phyloP scores from a whole-genome alignment of 2,888 invertebrate species.

The Nebria brevicollis region DNA sequence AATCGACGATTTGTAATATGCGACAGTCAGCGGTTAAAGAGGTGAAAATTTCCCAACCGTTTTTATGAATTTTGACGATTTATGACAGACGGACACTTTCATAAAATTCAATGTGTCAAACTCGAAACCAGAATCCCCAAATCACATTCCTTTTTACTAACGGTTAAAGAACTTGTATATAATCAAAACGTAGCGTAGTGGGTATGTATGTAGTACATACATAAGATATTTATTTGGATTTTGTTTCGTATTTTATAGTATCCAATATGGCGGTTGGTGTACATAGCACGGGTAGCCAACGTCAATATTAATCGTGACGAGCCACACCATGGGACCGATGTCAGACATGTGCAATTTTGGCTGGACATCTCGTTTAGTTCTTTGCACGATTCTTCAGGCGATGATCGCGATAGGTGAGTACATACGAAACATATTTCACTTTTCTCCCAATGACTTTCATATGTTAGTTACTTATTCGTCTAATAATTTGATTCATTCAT shows the following conservation, averaged over 20 bases:
- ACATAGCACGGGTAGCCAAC: constrained; percentile 16
- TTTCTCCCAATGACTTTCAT: too few relatives aligned
- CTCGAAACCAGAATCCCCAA: background rate
- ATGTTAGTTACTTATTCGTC: too few relatives aligned
- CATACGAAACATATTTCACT: constrained; percentile 1
- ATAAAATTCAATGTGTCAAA: background rate
- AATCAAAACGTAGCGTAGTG: background rate
- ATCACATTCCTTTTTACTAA: too few relatives aligned
- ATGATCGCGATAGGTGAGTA: constrained; percentile 40
- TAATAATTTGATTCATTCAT: background rate
- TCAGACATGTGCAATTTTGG: constrained; percentile 36
- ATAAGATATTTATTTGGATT: background rate
- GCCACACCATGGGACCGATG: constrained; percentile 8
- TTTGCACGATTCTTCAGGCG: constrained; percentile 42
- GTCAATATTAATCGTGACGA: constrained; percentile 30
- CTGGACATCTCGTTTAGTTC: constrained; percentile 31
- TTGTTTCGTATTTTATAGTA: background rate
- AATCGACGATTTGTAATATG: constrained; percentile 39
- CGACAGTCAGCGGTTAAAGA: constrained; percentile 43
- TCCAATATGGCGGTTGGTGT: constrained; percentile 9
- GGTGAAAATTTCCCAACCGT: constrained; percentile 45
- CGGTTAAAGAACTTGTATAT: too few relatives aligned
- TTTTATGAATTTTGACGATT: constrained; percentile 46
- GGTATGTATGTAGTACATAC: background rate
- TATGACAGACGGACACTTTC: constrained; percentile 30